Percentiles rank a stretch among this genome's conserved stretches.
These are phyloP conservation scores for Corythoichthys haematopterus DNA, from an alignment of 2,113 vertebrate genomes.

Conservation along the genomic window DNA sequence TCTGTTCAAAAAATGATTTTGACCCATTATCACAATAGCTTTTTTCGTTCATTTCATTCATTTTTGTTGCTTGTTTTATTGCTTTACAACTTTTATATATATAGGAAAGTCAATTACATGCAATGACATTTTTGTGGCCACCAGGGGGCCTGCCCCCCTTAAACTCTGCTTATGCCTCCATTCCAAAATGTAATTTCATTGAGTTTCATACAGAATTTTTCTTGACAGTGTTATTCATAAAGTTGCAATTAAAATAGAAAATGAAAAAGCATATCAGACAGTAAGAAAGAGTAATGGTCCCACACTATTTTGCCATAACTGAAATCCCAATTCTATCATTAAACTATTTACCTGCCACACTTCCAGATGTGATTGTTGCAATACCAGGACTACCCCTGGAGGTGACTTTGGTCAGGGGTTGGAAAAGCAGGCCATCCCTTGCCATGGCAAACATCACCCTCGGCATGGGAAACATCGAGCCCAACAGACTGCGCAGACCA, in stretches of 20 bases:
- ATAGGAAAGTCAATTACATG: too few species aligned
- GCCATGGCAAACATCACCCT: slow-evolving; percentile 88
- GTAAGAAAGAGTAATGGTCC: not conserved
- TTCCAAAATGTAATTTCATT: too few species aligned
- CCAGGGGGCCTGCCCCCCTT: too few species aligned
- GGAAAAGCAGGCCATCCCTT: slow-evolving; percentile 80
- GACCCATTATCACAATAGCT: too few species aligned
- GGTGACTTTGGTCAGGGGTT: slow-evolving; percentile 73
- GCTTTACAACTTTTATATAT: too few species aligned
- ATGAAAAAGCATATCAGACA: not conserved
- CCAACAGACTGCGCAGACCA: slow-evolving; percentile 74
- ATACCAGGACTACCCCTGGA: slow-evolving; percentile 74
- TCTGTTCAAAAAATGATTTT: too few species aligned
- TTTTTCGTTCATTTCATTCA: too few species aligned
- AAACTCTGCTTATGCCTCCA: too few species aligned
- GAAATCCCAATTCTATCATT: not conserved
- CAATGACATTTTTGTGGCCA: too few species aligned
- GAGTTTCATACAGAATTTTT: not conserved
- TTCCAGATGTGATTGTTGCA: slow-evolving; percentile 76
- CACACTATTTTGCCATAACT: not conserved
- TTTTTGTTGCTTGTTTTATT: too few species aligned
- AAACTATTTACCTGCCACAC: slow-evolving; percentile 72
- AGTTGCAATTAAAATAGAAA: not conserved
- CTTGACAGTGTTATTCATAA: not conserved
- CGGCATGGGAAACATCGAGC: slow-evolving; percentile 86